phyloP scores from a whole-genome alignment of 2,113 vertebrate species.

The Madoqua kirkii region DNA sequence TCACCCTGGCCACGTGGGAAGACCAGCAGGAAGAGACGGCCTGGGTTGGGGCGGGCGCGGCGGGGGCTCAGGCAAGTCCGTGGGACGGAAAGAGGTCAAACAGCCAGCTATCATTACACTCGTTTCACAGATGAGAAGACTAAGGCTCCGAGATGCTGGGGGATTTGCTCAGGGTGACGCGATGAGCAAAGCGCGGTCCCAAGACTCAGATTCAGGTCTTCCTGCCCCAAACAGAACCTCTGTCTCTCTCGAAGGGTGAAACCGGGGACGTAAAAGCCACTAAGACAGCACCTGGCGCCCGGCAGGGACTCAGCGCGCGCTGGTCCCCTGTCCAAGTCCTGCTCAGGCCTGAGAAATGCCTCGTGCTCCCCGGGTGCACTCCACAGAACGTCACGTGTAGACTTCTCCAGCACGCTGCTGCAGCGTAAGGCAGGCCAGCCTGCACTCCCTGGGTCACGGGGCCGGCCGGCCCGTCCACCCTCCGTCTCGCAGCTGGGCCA shows the following conservation, averaged over 20 bases:
- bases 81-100: not conserved
- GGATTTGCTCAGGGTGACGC: not conserved
- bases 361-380: not conserved
- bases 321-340: not conserved
- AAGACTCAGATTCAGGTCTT: not conserved
- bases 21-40: not conserved
- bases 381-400: not conserved
- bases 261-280: rapidly evolving
- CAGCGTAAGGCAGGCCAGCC: not conserved
- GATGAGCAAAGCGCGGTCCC: not conserved
- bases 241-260: not conserved
- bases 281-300: no score
- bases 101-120: not conserved
- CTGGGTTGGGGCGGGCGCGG: not conserved
- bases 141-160: not conserved
- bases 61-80: not conserved
- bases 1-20: not conserved
- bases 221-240: not conserved
- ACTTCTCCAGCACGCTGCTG: not conserved
- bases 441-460: not conserved
- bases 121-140: not conserved
- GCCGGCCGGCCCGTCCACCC: not conserved
- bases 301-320: not conserved
- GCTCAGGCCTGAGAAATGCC: not conserved
- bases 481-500: not conserved